Base-by-base conservation (phyloP, 2,113 vertebrate species). In the Chaenogobius annularis region DNA sequence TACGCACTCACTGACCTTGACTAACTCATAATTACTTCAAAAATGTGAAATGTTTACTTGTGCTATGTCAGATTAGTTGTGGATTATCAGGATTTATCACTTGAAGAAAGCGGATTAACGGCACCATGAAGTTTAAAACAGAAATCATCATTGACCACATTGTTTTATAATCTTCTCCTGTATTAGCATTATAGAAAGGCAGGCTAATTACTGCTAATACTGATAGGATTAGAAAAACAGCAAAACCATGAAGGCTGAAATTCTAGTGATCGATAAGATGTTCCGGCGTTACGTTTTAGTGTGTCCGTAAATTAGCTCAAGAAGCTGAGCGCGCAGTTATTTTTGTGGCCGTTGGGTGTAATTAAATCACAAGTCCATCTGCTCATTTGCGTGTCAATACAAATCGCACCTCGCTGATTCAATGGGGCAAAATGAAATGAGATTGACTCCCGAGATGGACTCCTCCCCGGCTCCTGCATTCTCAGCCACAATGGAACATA, bases 31-130 rank as follows among this genome's bases (percentile, higher is more conserved):
- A 94, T 93, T 86, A 83, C 72, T 89, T 40, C 2, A 31, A 31
- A 31, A 31, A 31, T 31, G 37, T 94, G 93, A 95, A 92, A 94
- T 90, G 93, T 87, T 93, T 92, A 94, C 91, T 40, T 7, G 37
- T 40, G 8, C 37, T 40, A 85, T 91, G 90, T 84, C 88, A 93
- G 93, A 95, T 95, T 95, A 95, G 91, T 86, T 62, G 67, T 79
- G 85, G 94, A 95, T 96, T 94, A 94, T 93, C 85, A 56, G 81
- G 91, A 90, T 94, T 95, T 95, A 95, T 95, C 93, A 92, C 92
- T 91, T 83, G 80, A 92, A 92, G 93, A 92, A 85, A 82, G 73
- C 75, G 90, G 93, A 95, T 95, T 96, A 96, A 90, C 83, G 85
- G 81, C 54, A 79, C 83, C 80, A 92, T 91, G 89, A 93, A 95